Evolutionary conservation across 2,888 invertebrate genomes (phyloP).

Genomic region (Oxytorus armatus): DNA sequence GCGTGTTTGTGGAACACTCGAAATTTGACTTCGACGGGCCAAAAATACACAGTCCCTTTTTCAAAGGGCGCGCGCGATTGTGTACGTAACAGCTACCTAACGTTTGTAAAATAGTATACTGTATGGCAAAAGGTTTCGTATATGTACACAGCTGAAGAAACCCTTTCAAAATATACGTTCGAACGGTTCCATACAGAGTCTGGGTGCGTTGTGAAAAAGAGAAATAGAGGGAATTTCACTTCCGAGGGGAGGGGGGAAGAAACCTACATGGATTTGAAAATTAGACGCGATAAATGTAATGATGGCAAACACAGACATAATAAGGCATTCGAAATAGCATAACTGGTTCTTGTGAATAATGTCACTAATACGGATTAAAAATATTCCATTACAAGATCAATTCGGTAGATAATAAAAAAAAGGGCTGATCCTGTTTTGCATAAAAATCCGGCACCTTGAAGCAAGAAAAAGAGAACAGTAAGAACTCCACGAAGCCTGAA

Average conservation of each 20-base stretch:
- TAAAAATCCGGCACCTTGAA: slow-evolving; percentile 65
- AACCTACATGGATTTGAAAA: slow-evolving; percentile 11
- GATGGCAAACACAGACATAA: slow-evolving; percentile 3
- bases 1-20: slow-evolving; percentile 79
- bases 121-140: slow-evolving; percentile 53
- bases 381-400: slow-evolving; percentile 73
- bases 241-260: slow-evolving; percentile 22
- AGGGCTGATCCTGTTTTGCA: slow-evolving; percentile 62
- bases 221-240: slow-evolving; percentile 39
- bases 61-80: slow-evolving; percentile 55
- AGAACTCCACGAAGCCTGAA: slow-evolving; percentile 34
- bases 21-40: slow-evolving; percentile 79
- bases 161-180: slow-evolving; percentile 76
- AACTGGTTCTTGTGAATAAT: slow-evolving; percentile 58
- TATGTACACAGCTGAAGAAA: slow-evolving; percentile 77
- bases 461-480: slow-evolving; percentile 23
- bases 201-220: slow-evolving; percentile 19
- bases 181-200: slow-evolving; percentile 53
- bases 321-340: slow-evolving; percentile 8
- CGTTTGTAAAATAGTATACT: slow-evolving; percentile 32
- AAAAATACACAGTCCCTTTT: slow-evolving; percentile 76
- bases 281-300: slow-evolving; percentile 23
- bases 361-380: slow-evolving; percentile 69
- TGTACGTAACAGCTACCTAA: slow-evolving; percentile 26
- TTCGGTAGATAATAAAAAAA: slow-evolving; percentile 66